Evolutionary conservation across 2,113 vertebrate genomes (phyloP).

Genomic region (Centropristis striata): DNA sequence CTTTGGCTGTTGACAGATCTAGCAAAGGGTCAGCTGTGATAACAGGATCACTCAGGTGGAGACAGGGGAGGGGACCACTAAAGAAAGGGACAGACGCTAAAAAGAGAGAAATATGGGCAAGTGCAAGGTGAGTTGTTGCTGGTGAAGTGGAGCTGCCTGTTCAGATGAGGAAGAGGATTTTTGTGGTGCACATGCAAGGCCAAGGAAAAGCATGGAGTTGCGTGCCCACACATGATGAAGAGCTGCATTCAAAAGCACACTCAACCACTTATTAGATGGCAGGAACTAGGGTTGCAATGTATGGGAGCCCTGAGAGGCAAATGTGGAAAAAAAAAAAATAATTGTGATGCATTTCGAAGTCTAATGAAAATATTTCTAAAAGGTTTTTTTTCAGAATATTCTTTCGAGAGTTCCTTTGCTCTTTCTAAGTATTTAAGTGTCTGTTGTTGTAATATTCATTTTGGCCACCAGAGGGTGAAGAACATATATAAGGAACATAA

Average conservation of each 20-base stretch:
- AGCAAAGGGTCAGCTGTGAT: slow-evolving; percentile 78
- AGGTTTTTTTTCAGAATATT: too few relatives aligned
- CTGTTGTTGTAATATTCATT: too few relatives aligned
- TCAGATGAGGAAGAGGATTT: slow-evolving; percentile 10
- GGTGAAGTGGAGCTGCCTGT: slow-evolving; percentile 1
- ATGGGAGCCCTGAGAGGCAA: too few relatives aligned
- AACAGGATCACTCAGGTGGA: slow-evolving; percentile 77
- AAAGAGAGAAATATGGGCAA: slow-evolving; percentile 53
- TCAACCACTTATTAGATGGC: too few relatives aligned
- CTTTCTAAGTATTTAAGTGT: too few relatives aligned
- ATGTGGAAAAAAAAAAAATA: too few relatives aligned
- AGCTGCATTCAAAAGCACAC: neutral
- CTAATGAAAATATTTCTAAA: too few relatives aligned
- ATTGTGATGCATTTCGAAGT: too few relatives aligned
- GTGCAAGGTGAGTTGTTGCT: slow-evolving; percentile 37
- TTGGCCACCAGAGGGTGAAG: too few relatives aligned
- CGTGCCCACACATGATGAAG: neutral
- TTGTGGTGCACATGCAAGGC: neutral
- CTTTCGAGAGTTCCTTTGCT: too few relatives aligned
- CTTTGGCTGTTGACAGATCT: slow-evolving; percentile 78
- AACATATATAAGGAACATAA: too few relatives aligned
- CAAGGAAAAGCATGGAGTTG: neutral
- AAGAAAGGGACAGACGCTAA: slow-evolving; percentile 60
- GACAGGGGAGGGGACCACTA: slow-evolving; percentile 47
- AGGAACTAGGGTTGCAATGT: too few relatives aligned